Evolutionary conservation across 2,888 invertebrate species (phyloP), one percentile per base, ranked within the genome.

Genomic region (Drosophila longiperda): DNA sequence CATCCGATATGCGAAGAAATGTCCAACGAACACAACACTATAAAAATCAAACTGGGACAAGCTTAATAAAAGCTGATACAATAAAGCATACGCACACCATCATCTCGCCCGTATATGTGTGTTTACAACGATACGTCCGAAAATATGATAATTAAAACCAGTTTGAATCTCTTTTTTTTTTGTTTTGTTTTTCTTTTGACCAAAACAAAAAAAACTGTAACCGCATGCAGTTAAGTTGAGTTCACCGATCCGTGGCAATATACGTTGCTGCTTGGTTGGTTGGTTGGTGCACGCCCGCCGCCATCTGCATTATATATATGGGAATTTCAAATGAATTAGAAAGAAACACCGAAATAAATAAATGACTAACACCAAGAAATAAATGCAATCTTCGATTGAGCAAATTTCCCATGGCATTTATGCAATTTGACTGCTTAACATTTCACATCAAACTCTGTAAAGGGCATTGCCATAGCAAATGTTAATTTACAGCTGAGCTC

Each of bases 11-110:
- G 72, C 70, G 73, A 82, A 87, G 90, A 85, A 87, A 84, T 85
- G 88, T 45, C 73, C 85, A 65, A 42, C 69, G 73, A 66, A 57
- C 66, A 72, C 34, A 55, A 40, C 15, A 45, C 78, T 84, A 87
- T 87, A 75, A 89, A 73, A 80, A 71, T 87, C 76, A 87, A 90
- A 86, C 77, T 80, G 79, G 90, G 81, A 86, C 85, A 87, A 80
- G 74, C 78, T 75, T 70, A 66, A 83, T 73, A 88, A 88, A 74
- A 80, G 70, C 75, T 59, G 70, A 53, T 34, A 64, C 66, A 82
- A 79, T 81, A 69, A 58, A 63, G 42, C 63, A 29, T 32, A 34
- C 63, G 23, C 45, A 8, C 45, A 15, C 23, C 45, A 23, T 26
- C 26, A 26, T 45, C 45, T 45, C 23, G 4, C 1, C 4, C 8